Conservation (phyloP, 2,888 invertebrate genomes). For the Rutpela maculata region DNA sequence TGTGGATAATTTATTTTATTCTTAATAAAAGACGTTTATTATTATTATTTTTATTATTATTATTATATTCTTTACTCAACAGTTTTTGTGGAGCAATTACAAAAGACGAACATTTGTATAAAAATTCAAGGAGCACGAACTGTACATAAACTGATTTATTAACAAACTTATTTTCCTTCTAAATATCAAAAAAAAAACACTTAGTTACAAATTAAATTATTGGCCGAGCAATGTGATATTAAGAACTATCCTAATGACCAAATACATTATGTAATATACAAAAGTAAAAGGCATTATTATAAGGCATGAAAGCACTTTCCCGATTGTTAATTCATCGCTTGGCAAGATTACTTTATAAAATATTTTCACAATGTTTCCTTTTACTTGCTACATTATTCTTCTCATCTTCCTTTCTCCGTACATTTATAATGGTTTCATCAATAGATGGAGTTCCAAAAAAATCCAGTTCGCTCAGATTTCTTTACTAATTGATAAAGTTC, state of each 20-base stretch:
- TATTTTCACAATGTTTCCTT: slow-evolving; percentile 20
- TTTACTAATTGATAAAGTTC: background rate
- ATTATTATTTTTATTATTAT: too few relatives aligned
- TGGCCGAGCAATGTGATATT: too few relatives aligned
- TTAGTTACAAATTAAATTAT: too few relatives aligned
- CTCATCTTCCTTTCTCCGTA: slow-evolving; percentile 10
- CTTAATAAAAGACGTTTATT: too few relatives aligned
- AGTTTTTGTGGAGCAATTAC: too few relatives aligned
- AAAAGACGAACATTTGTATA: too few relatives aligned
- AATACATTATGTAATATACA: slow-evolving; percentile 3
- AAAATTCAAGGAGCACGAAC: too few relatives aligned
- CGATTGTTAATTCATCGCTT: slow-evolving; percentile 24
- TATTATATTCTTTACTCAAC: too few relatives aligned
- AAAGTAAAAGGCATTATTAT: background rate
- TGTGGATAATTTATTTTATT: too few relatives aligned
- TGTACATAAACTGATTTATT: too few relatives aligned
- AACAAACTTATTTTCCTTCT: too few relatives aligned
- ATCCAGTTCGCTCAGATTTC: background rate
- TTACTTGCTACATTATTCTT: slow-evolving; percentile 20
- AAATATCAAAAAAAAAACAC: too few relatives aligned
- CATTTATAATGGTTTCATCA: slow-evolving; percentile 15
- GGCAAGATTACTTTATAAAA: slow-evolving; percentile 21
- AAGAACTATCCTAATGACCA: background rate
- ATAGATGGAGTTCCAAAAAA: background rate
- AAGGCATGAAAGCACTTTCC: slow-evolving; percentile 3